Conservation (phyloP, 2,113 vertebrate genomes). For the Poicephalus meyeri region DNA sequence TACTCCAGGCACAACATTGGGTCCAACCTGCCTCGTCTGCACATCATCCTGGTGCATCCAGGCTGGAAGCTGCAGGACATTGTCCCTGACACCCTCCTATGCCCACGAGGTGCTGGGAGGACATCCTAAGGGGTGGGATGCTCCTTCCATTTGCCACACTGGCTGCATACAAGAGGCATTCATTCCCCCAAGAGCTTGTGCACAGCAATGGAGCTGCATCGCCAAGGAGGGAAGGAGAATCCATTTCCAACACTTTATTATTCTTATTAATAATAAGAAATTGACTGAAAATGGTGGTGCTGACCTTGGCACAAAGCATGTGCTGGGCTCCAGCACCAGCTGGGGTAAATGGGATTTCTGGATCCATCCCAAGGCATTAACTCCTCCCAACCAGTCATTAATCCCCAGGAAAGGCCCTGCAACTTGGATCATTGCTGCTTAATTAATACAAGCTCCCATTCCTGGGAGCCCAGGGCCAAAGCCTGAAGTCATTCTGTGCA, state of each 20-base stretch:
- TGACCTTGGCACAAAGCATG: neutral
- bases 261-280: neutral
- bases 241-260: neutral
- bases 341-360: constrained; percentile 62
- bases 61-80: neutral
- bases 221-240: neutral
- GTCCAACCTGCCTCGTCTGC: neutral
- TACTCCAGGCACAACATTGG: neutral
- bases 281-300: neutral
- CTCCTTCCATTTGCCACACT: neutral
- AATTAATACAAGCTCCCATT: constrained; percentile 9
- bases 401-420: constrained; percentile 43
- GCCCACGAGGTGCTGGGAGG: neutral
- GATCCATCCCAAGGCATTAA: constrained; percentile 25
- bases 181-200: neutral
- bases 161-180: rapidly evolving
- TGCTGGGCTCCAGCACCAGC: neutral
- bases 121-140: neutral
- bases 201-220: rapidly evolving
- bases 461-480: neutral
- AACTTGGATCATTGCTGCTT: neutral
- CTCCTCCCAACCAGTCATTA: constrained; percentile 36
- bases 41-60: neutral
- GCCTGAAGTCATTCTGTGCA: neutral
- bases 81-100: neutral